These are phyloP conservation scores for Epinephelus cyanopodus DNA, from an alignment of 2,113 vertebrate genomes.

Conservation along the genomic window DNA sequence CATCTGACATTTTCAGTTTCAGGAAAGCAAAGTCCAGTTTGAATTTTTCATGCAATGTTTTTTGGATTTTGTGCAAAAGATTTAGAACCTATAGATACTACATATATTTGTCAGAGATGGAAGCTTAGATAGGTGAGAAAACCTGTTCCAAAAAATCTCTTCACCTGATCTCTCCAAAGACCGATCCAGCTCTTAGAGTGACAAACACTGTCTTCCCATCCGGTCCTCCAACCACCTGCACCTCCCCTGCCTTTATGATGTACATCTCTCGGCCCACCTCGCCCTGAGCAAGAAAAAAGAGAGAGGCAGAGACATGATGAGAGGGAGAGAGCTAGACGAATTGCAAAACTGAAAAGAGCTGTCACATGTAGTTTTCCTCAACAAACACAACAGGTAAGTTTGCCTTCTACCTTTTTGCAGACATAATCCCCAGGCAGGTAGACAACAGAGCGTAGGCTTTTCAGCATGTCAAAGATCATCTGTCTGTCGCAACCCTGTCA, in stretches of 20 bases:
- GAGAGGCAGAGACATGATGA: not conserved
- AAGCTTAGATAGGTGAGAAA: not conserved
- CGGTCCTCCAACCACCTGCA: conserved; percentile 94
- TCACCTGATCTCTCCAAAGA: conserved; percentile 98
- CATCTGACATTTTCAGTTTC: not conserved
- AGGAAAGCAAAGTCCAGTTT: not conserved
- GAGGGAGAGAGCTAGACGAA: not conserved
- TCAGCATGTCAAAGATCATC: conserved; percentile 99
- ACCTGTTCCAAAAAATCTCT: not conserved
- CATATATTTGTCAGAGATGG: too few relatives aligned
- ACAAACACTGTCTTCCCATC: conserved; percentile 93
- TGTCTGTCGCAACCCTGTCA: conserved; percentile 96
- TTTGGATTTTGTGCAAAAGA: not conserved
- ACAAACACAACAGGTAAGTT: not conserved
- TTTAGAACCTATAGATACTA: too few relatives aligned
- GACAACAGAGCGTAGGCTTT: conserved; percentile 92
- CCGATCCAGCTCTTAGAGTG: conserved; percentile 92
- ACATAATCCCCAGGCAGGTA: conserved; percentile 97
- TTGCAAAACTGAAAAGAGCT: not conserved
- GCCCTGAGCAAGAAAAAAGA: conserved; percentile 80
- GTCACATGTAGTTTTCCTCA: not conserved
- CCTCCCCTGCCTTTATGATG: conserved; percentile 97
- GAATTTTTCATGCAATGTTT: not conserved
- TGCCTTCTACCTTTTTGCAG: conserved; percentile 92
- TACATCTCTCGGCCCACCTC: conserved; percentile 99